Conservation (phyloP, 2,113 vertebrate genomes). For the Limnothrissa miodon region DNA sequence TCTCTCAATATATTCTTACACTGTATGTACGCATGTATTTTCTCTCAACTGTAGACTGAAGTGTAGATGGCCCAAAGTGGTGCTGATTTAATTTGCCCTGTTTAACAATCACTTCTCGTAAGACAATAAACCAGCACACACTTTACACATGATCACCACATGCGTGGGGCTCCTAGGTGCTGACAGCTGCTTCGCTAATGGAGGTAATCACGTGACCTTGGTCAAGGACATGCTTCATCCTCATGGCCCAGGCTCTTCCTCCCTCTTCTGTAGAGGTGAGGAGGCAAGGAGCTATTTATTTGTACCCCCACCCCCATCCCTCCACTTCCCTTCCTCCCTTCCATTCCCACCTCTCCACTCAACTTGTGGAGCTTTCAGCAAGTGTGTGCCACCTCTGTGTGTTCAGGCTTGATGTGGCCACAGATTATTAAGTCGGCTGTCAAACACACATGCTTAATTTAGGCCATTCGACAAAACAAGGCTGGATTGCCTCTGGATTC, state of each 20-base stretch:
- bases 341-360: neutral
- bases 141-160: neutral
- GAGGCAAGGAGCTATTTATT: neutral
- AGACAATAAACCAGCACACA: neutral
- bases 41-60: neutral
- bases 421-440: neutral
- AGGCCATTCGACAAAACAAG: neutral
- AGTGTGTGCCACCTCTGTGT: neutral
- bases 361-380: neutral
- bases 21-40: neutral
- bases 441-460: slow-evolving; percentile 18
- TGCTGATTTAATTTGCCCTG: neutral
- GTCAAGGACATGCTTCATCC: neutral
- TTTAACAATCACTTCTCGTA: neutral
- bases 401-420: neutral
- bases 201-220: neutral
- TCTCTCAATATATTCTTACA: neutral
- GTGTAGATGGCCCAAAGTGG: neutral
- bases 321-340: too few species aligned
- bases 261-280: neutral
- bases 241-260: neutral
- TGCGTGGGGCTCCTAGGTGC: neutral
- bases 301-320: too few species aligned
- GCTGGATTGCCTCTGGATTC: neutral
- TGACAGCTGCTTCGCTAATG: neutral